Base-by-base conservation (phyloP, 2,888 invertebrate species). In the Anagyrus pseudococci region DNA sequence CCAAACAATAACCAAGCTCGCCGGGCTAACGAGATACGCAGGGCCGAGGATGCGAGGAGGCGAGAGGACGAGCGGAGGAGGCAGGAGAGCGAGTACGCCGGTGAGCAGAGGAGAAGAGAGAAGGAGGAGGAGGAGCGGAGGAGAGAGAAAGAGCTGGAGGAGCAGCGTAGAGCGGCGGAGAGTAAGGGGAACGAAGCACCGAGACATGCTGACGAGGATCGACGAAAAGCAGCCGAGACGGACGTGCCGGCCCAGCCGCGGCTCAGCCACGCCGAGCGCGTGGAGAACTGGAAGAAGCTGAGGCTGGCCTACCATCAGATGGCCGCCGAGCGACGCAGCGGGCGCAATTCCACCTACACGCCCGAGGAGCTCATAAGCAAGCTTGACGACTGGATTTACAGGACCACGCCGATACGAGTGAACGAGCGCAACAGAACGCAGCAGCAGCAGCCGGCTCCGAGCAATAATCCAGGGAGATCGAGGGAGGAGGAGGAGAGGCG, bases 301-400 rank as follows among this genome's bases (percentile, higher is more conserved):
- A 37, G 15, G 33, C 13, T 13, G 33, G 33, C 10, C 13, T 37
- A 37, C 33, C 8, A 52, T 15, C 8, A 54, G 37, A 8, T 17
- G 37, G 6, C n/a, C 41, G 8, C 17, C 20, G 22, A 17, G 17
- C 1, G 40, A 13, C 43, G 20, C 0, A 25, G 47, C 17, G 23
- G n/a, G 25, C 41, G 33, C 50, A 29, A 7, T 22, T 37, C 17
- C 29, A 46, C 22, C 26, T 29, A 26, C 19, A 37, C 33, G 44
- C n/a, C 10, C 19, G 19, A 53, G 33, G 33, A 59, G 33, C 41
- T 29, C 4, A 70, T 71, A 26, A 66, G 65, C 1, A 75, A 69
- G 41, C 56, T 73, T 20, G 73, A 73, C 55, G 77, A 77, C 13
- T 76, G 77, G 58, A 64, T 74, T 17, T 67, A 70, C 4, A 69